Conservation (phyloP, 2,888 invertebrate genomes). For the Dryobota labecula region DNA sequence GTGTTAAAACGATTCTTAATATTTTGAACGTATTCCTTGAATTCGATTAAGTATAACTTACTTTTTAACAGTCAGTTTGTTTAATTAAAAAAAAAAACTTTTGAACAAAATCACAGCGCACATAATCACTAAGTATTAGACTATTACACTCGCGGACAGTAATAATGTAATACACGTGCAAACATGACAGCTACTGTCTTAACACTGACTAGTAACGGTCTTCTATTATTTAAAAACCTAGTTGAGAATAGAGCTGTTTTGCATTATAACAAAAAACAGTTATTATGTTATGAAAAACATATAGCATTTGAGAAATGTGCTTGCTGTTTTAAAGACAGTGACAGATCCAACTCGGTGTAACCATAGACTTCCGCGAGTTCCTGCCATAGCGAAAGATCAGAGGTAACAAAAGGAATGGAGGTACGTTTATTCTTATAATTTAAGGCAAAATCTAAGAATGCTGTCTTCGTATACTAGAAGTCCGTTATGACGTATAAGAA, state of each 20-base stretch:
- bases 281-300: no score
- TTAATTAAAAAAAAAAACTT: no score
- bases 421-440: no score
- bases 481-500: not conserved
- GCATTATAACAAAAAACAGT: no score
- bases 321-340: no score
- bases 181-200: conserved; percentile 3
- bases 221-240: conserved; percentile 8
- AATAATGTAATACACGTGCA: not conserved
- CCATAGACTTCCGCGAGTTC: no score
- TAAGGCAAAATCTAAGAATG: no score
- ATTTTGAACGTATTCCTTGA: not conserved
- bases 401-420: no score
- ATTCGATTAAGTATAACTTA: not conserved
- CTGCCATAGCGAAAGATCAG: no score
- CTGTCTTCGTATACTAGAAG: no score
- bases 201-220: conserved; percentile 8
- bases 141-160: not conserved
- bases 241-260: not conserved
- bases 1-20: not conserved
- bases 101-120: not conserved
- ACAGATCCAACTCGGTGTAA: no score
- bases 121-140: not conserved
- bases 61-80: not conserved
- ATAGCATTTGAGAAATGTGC: no score